Conservation (phyloP, 2,888 invertebrate species). For the Drosophila anceps region DNA sequence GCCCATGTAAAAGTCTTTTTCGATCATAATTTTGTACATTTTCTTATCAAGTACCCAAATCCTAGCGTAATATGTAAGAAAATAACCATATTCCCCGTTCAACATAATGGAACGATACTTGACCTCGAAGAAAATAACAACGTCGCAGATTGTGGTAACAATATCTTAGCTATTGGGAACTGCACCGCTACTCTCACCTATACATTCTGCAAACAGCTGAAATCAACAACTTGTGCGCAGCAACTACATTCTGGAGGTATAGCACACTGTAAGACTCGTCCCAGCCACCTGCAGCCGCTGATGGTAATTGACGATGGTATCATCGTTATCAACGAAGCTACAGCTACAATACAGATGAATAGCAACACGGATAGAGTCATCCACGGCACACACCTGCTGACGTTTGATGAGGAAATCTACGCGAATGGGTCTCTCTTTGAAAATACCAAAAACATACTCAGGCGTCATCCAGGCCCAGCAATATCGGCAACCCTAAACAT, state of each 20-base stretch:
- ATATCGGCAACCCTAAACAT: too few relatives aligned
- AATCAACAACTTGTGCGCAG: not conserved
- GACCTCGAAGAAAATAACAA: not conserved
- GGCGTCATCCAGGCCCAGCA: too few relatives aligned
- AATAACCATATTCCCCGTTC: constrained; percentile 2
- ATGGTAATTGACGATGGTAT: not conserved
- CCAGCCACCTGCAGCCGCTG: not conserved
- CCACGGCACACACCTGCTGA: too few relatives aligned
- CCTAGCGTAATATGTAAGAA: constrained; percentile 7
- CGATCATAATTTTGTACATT: constrained; percentile 17
- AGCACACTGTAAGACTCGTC: not conserved
- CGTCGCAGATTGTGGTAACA: constrained; percentile 4
- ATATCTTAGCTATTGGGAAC: not conserved
- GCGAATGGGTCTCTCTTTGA: too few relatives aligned
- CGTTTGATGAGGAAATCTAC: too few relatives aligned
- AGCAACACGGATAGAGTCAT: too few relatives aligned
- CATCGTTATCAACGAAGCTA: not conserved
- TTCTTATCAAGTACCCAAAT: constrained; percentile 10
- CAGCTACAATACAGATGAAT: not conserved
- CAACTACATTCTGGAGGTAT: not conserved
- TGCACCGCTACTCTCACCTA: not conserved
- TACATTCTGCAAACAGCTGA: not conserved
- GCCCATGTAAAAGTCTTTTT: not conserved
- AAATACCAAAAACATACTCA: too few relatives aligned
- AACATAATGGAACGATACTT: not conserved